Evolutionary conservation across 92 coral and sea anemone genomes (phyloP).

Genomic region (Ricordea florida): DNA sequence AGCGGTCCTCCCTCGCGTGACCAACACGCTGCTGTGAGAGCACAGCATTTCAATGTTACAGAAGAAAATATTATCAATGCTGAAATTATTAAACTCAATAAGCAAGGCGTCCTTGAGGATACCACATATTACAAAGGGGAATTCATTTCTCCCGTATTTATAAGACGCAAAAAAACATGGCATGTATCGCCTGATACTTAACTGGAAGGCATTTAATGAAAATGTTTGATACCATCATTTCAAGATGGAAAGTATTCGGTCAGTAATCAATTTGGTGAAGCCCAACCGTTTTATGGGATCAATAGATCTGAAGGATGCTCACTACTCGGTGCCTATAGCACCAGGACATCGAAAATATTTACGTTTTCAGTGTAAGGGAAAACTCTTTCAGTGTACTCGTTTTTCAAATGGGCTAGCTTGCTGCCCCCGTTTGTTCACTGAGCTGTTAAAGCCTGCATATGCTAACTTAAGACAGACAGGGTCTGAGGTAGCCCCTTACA

Average conservation of each 20-base stretch:
- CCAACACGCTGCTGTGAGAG: too few relatives aligned
- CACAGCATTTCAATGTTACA: background rate
- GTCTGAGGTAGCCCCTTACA: background rate
- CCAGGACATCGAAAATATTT: conserved; percentile 18
- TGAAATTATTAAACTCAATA: background rate
- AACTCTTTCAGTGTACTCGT: conserved; percentile 21
- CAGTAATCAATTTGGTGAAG: conserved; percentile 23
- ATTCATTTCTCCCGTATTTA: conserved; percentile 19
- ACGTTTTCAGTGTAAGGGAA: conserved; percentile 15
- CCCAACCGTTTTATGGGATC: conserved; percentile 32
- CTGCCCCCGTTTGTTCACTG: conserved; percentile 30
- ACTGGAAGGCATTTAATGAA: conserved; percentile 13
- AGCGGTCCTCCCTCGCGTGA: too few relatives aligned
- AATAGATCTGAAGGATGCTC: background rate
- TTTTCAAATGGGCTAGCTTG: conserved; percentile 26
- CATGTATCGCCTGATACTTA: conserved; percentile 15
- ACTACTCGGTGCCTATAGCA: conserved; percentile 25
- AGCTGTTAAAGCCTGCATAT: conserved; percentile 25
- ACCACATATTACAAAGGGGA: too few relatives aligned
- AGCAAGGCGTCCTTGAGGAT: background rate
- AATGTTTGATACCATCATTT: conserved; percentile 38
- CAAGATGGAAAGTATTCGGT: conserved; percentile 53
- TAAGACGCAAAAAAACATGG: conserved; percentile 26
- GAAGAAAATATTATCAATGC: conserved; percentile 1
- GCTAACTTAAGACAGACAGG: conserved; percentile 8